Evolutionary conservation across 2,888 invertebrate species (phyloP), one percentile per base, ranked within the genome.

Genomic region (Electrophaes corylata): DNA sequence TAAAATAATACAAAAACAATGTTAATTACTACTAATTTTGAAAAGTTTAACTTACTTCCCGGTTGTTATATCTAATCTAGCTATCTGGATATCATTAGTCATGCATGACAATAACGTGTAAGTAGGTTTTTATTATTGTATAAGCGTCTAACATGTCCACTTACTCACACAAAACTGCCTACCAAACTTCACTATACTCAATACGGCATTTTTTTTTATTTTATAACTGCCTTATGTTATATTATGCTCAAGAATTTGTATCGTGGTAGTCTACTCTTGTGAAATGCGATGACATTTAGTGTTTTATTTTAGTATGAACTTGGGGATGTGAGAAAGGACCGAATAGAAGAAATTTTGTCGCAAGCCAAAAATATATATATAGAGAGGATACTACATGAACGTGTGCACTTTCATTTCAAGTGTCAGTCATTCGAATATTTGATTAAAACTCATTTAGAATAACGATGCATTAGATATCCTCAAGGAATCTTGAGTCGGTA

Each of bases 181-280:
- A 86, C 84, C 63, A 73, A 60, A 73, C 81, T 80, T 75, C 76
- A 79, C 76, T 86, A 84, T 88, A 88, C 89, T 89, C 90, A 86
- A 83, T 73, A 74, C 78, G 81, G 88, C 87, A 88, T 89, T 90
- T 89, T 81, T 80, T 69, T 70, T 75, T 79, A 77, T 77, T 85
- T 84, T 83, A 84, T 80, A 86, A 90, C 91, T 91, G 88, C 88
- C 89, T 84, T 85, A 83, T 71, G 79, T 84, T 84, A 82, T 41
- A 31, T 83, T 88, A 88, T 90, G 91, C 91, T 91, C 91, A 91
- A 91, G 86, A 85, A 83, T 81, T 84, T 84, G 67, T 72, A 65
- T 73, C 72, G 75, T 72, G 73, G 73, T 76, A 75, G 73, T 78
- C 75, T 67, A 69, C 66, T 77, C 72, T 81, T 76, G 77, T 79